Evolutionary conservation across 2,797 vertebrate species (phyloP).

Genomic region (Limosa lapponica): DNA sequence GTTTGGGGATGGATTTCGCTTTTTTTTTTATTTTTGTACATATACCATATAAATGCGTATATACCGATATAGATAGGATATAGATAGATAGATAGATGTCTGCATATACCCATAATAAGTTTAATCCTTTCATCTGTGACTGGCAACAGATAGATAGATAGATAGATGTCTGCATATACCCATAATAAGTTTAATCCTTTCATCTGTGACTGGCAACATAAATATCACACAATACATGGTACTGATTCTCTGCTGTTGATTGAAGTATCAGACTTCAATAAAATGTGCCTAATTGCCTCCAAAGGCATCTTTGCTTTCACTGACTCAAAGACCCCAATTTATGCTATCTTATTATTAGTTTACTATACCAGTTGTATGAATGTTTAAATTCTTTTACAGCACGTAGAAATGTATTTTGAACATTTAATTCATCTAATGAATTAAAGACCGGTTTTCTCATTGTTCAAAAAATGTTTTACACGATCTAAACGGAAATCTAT

Average conservation of each 20-base stretch:
- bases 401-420: not conserved
- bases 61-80: not conserved
- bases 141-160: not conserved
- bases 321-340: not conserved
- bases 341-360: not conserved
- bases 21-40: not conserved
- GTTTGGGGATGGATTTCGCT: not conserved
- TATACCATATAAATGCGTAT: not conserved
- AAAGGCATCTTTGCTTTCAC: not conserved
- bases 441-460: not conserved
- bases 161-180: not conserved
- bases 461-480: not conserved
- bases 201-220: not conserved
- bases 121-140: not conserved
- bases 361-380: not conserved
- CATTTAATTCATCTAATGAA: not conserved
- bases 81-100: not conserved
- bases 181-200: not conserved
- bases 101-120: not conserved
- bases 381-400: not conserved
- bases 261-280: not conserved
- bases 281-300: not conserved
- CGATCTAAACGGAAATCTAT: not conserved
- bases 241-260: not conserved
- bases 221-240: not conserved